Evolutionary conservation across 2,888 invertebrate genomes (phyloP), one percentile per base, ranked within the genome.

Genomic region (Dioctria linearis): DNA sequence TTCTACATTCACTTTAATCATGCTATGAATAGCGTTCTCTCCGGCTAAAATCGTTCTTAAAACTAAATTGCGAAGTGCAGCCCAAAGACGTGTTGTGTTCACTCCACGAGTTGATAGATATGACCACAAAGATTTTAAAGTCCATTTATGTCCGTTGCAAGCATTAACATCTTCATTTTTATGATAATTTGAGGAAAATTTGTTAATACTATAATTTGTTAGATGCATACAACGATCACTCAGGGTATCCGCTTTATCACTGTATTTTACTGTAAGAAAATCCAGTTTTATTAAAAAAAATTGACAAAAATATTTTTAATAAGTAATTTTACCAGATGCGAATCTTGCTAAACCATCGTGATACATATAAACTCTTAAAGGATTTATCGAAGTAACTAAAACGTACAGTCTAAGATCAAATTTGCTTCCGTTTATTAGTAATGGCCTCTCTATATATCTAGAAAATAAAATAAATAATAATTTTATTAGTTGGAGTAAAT

Each of bases 321-420:
- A 42, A 69, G 25, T 67, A 69, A 80, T 40, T 65, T 91, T 90
- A 92, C 95, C 95, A 85, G 98, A 98, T 51, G 99, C 99, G 90
- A 99, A 98, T 85, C 99, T 91, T 0, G 96, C 99, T 57, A 99
- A 91, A 0, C 99, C 99, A 87, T 99, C 98, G 83, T 97, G 95
- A 89, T 97, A 98, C 85, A 99, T 90, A 88, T 98, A 99, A 85
- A 99, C 94, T 84, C 96, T 90, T 3, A 99, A 90, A 0, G 99
- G 99, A 88, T 98, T 95, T 84, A 98, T 94, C 59, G 96, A 97
- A 2, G 99, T 98, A 46, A 99, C 95, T 46, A 98, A 92, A 54
- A 98, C 98, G 89, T 99, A 99, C 46, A 99, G 90, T 5, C 99
- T 92, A 86, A 99, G 92, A 90, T 99, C 99, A 90, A 99, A 99